Percentiles rank a stretch among this genome's conserved stretches.
Evolutionary conservation across 2,888 invertebrate species (phyloP).

Genomic region (Holacanthella duospinosa): DNA sequence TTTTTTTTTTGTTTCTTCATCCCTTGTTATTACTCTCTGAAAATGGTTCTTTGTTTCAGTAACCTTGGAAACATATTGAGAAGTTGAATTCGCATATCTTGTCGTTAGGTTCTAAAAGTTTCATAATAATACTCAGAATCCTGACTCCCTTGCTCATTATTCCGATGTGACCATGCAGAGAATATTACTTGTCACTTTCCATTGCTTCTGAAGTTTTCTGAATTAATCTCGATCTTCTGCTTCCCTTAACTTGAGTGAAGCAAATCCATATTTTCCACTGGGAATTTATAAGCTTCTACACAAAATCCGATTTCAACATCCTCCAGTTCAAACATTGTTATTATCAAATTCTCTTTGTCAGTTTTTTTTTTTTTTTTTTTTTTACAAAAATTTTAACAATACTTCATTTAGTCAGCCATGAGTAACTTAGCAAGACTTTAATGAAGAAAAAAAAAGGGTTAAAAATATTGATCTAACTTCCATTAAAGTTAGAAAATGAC

Average conservation of each 20-base stretch:
- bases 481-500: too few species aligned
- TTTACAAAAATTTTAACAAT: background rate
- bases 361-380: too few species aligned
- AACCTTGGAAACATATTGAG: too few species aligned
- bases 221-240: constrained; percentile 3
- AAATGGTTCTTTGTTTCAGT: too few species aligned
- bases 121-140: too few species aligned
- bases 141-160: constrained; percentile 1
- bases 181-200: constrained; percentile 1
- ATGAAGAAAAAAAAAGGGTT: background rate
- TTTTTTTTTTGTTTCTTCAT: too few species aligned
- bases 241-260: background rate
- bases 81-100: too few species aligned
- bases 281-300: background rate
- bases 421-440: background rate
- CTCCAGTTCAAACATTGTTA: background rate
- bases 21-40: too few species aligned
- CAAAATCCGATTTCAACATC: background rate
- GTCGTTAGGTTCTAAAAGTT: too few species aligned
- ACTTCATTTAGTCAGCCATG: background rate
- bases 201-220: background rate
- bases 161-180: background rate
- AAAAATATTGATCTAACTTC: background rate
- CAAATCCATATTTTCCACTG: background rate
- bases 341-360: constrained; percentile 1